Base-by-base conservation (phyloP, 2,888 invertebrate genomes). In the Nomada lathburiana region DNA sequence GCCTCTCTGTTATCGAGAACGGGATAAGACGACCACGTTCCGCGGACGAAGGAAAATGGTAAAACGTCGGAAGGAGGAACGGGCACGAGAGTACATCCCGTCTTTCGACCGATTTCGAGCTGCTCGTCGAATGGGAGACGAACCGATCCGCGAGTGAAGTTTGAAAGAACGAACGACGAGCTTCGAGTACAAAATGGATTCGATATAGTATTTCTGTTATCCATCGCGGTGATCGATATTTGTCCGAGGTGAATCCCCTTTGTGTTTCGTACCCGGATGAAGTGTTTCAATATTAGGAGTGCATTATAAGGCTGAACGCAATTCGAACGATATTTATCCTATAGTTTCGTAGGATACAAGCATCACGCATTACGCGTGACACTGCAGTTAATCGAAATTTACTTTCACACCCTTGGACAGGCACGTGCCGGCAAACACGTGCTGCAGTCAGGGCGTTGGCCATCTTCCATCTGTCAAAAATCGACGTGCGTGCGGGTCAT, bases 381-480 rank as follows among this genome's bases (percentile, higher is more conserved):
- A 80, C 59, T 82, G 75, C 80, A 85, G 86, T 88, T 88, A 86
- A 88, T 88, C 88, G 86, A 88, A 88, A 86, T 88, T 88, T 88
- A 80, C 85, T 88, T 88, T 88, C 82, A 76, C 88, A 86, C 88
- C 88, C 88, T 81, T 78, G 81, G 73, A 42, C 62, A 36, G 69
- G 29, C 88, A 88, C 88, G 88, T 87, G 88, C 70, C 64, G 68
- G 20, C n/a, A 73, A 73, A 76, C 88, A 82, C 86, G 83, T 85
- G 88, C 78, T 82, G 83, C 47, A 80, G 85, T 83, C 80, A 47
- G 82, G 63, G 75, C 81, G 82, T 63, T 64, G 82, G 83, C 83
- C 85, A 85, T 88, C 88, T 88, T 88, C 88, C 85, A 86, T 88
- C 88, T 85, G 88, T 88, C 88, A 88, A 88, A 88, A 86, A 88